Conservation (phyloP, 2,797 vertebrate species). For the Anabas testudineus region DNA sequence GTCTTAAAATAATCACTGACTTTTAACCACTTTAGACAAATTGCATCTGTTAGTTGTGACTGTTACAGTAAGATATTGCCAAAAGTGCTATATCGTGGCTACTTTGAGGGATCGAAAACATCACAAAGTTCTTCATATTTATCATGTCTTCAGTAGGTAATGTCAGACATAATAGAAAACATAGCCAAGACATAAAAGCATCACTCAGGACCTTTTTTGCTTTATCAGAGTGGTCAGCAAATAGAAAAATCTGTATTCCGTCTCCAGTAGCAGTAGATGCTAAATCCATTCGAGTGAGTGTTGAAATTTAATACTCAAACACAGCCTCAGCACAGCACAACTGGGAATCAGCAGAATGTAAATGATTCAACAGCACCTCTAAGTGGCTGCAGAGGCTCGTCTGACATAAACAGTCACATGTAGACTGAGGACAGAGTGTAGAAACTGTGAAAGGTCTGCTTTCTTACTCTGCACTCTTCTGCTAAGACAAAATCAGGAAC, state of each 20-base stretch:
- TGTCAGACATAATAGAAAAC: background rate
- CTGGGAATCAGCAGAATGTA: slow-evolving; percentile 63
- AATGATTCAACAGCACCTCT: slow-evolving; percentile 82
- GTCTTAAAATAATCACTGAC: too few relatives aligned
- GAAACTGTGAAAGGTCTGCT: slow-evolving; percentile 10
- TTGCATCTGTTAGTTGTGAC: too few relatives aligned
- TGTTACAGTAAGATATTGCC: too few relatives aligned
- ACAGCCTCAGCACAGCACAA: slow-evolving; percentile 27
- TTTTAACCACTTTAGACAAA: too few relatives aligned
- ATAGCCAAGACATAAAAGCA: slow-evolving; percentile 1
- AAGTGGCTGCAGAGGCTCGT: slow-evolving; percentile 67
- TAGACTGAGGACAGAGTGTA: slow-evolving; percentile 27
- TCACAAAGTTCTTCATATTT: too few relatives aligned
- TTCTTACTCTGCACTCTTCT: slow-evolving; percentile 26
- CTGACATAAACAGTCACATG: slow-evolving; percentile 41
- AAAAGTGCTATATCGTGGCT: too few relatives aligned
- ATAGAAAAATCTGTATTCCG: slow-evolving; percentile 48
- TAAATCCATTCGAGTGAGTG: slow-evolving; percentile 58
- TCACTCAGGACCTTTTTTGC: slow-evolving; percentile 5
- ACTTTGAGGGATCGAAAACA: too few relatives aligned
- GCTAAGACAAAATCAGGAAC: slow-evolving; percentile 12
- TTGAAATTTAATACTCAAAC: slow-evolving; percentile 64
- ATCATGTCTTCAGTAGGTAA: too few relatives aligned
- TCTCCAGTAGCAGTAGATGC: slow-evolving; percentile 54
- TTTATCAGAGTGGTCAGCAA: slow-evolving; percentile 19